Base-by-base conservation (phyloP, 2,888 invertebrate species). In the Leistus spinibarbis region DNA sequence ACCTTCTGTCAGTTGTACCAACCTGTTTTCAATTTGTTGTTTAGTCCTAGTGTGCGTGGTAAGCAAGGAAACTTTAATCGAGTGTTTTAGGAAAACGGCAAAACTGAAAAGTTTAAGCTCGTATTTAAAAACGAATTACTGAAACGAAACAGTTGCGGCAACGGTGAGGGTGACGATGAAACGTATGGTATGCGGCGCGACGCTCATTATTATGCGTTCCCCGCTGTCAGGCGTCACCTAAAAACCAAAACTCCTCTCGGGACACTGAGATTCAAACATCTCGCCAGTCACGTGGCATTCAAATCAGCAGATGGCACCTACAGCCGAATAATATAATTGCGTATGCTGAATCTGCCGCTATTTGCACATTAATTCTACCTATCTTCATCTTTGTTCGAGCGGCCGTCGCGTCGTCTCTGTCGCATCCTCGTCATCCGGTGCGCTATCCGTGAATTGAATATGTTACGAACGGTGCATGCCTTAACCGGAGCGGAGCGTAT, bases 131-230 rank as follows among this genome's bases (percentile, higher is more conserved):
- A 66, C 40, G 65, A 72, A 72, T 72, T 72, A 72, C 66, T 40
- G 60, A 16, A 27, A 72, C 66, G 57, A 71, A 71, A 64, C 64
- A 71, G 54, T 20, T 63, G 13, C 56, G 57, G 20, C 16, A 20
- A 54, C 56, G 57, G 20, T 22, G 60, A 54, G 16, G 5, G 53
- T 54, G 24, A 53, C 40, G 62, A 69, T 71, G 62, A 10, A 60
- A 19, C 19, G 60, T 17, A n/a, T 57, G 20, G 66, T 40, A 9
- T 66, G 20, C 20, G 20, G 60, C 22, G 20, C 3, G 19, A 20
- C 16, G 53, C 66, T 72, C 72, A 72, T 72, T 72, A 72, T 20
- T 66, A 72, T 72, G 72, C 72, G 72, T 72, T 72, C 72, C 53
- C 27, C 72, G 65, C 66, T 20, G 27, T 16, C 66, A 57, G 40